Base-by-base conservation (phyloP, 2,888 invertebrate species). In the Netelia virgata region DNA sequence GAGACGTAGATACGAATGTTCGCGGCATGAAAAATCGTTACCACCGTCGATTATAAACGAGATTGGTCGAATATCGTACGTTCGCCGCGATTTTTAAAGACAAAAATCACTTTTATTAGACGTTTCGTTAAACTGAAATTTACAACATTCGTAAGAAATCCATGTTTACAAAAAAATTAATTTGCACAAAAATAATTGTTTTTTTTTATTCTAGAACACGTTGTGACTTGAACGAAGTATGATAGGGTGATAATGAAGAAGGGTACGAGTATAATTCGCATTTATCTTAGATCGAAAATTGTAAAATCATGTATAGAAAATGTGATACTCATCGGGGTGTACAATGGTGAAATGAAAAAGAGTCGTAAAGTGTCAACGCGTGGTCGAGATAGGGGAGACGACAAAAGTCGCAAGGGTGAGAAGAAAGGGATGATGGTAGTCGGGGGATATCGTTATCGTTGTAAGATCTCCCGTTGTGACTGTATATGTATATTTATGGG, bases 401-500 rank as follows among this genome's bases (percentile, higher is more conserved):
- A 80, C 80, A 82, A 80, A 86, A 84, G 80, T 82, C 82, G 28
- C 57, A 73, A 36, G 69, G 57, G 80, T 64, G 14, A 59, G 53
- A 63, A 57, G 57, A 70, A 57, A 70, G 55, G 23, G 64, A 36
- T 23, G 63, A 79, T 76, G 64, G 23, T 16, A 47, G 36, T 1
- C 66, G 16, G 55, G 36, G 41, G 61, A 36, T 61, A 73, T 83
- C 74, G 50, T 41, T 72, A 70, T 82, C 73, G 82, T 50, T 53
- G 66, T 55, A 66, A 66, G 63, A 80, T 77, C 76, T 68, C 76
- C 63, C 43, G 66, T 41, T 23, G 78, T 63, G 76, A 76, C 14
- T 23, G 6, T 63, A n/a, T 43, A 1, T 55, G 2, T 18, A 41
- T 8, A 36, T 0, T 36, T 59, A 36, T 47, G 61, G 86, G 85